Conservation (phyloP, 2,113 vertebrate genomes). For the Pogona vitticeps region DNA sequence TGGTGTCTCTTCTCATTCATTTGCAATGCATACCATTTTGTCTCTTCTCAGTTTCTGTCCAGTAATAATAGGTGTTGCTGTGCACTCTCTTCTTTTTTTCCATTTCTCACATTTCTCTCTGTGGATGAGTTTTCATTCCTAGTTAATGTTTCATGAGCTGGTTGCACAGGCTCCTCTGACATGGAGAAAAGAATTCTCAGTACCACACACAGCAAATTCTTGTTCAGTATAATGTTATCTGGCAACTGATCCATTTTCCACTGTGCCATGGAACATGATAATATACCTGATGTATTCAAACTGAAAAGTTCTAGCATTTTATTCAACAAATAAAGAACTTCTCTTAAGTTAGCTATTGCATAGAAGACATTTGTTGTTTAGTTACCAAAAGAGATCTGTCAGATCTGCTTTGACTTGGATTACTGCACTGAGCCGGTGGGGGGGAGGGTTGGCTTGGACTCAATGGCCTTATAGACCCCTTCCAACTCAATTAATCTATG, state of each 20-base stretch:
- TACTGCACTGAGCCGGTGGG: no score
- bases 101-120: slow-evolving; percentile 29
- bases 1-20: not conserved
- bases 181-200: not conserved
- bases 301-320: not conserved
- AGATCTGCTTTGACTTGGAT: no score
- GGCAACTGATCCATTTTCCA: slow-evolving; percentile 5
- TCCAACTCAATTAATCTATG: not conserved
- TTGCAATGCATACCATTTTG: not conserved
- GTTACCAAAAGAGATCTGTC: not conserved
- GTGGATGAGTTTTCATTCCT: slow-evolving; percentile 16
- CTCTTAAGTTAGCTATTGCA: not conserved
- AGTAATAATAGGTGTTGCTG: slow-evolving; percentile 2
- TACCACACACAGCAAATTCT: not conserved
- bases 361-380: not conserved
- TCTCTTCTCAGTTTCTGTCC: slow-evolving; percentile 1
- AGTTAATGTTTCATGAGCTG: slow-evolving; percentile 35
- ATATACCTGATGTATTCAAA: not conserved
- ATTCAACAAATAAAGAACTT: not conserved
- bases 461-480: no score
- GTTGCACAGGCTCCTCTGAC: not conserved
- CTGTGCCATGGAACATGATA: not conserved
- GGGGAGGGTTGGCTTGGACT: no score
- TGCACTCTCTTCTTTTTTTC: not conserved
- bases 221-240: not conserved